Percentiles rank a stretch among this genome's conserved stretches.
Evolutionary conservation across 2,888 invertebrate genomes (phyloP).

Genomic region (Carpatolechia fugitivella): DNA sequence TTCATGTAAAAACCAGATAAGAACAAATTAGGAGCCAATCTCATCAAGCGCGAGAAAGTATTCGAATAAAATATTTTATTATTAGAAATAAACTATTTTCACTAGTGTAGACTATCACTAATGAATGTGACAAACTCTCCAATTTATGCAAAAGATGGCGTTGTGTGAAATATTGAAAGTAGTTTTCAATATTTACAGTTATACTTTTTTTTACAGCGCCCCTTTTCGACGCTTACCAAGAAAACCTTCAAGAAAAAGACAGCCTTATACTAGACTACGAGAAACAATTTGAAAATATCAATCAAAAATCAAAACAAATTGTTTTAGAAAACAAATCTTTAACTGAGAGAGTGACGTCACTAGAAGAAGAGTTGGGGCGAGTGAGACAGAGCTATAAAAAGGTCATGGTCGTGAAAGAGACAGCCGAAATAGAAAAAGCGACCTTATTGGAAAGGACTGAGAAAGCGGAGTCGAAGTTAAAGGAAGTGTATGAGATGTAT

Average conservation of each 20-base stretch:
- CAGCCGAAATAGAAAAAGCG: constrained; percentile 62
- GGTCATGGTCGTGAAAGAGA: constrained; percentile 65
- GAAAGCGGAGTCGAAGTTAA: constrained; percentile 84
- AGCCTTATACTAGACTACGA: constrained; percentile 85
- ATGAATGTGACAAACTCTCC: no score
- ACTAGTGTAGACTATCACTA: no score
- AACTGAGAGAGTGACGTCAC: constrained; percentile 49
- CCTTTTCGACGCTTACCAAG: constrained; percentile 88
- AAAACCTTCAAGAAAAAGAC: constrained; percentile 87
- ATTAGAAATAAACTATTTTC: no score
- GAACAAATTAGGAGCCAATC: no score
- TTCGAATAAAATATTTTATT: no score
- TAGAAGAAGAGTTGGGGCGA: constrained; percentile 56
- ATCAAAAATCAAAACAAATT: constrained; percentile 84
- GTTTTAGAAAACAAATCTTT: constrained; percentile 84
- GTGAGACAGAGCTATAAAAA: constrained; percentile 67
- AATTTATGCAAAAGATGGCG: no score
- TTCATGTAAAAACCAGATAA: no score
- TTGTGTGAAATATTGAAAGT: no score
- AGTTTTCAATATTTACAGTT: no score
- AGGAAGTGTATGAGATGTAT: constrained; percentile 86
- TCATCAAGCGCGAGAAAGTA: no score
- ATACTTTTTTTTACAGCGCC: constrained; percentile 72
- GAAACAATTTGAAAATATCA: constrained; percentile 84
- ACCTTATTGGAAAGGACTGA: constrained; percentile 82